Evolutionary conservation across 2,113 vertebrate genomes (phyloP).

Genomic region (Pedionomus torquatus): DNA sequence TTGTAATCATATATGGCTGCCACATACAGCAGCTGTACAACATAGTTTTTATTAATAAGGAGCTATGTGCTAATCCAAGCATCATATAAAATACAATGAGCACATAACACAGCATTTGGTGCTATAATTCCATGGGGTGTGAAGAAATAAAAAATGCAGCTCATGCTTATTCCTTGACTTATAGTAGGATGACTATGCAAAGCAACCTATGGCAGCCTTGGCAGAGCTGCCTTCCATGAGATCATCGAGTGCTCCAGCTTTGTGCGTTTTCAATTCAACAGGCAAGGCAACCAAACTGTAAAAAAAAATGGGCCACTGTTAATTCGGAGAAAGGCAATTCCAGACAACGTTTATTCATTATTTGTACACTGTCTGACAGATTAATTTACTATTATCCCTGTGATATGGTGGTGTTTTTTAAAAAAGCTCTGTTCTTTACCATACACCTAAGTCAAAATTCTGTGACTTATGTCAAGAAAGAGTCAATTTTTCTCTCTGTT

Average conservation of each 20-base stretch:
- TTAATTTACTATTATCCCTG: neutral
- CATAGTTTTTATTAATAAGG: neutral
- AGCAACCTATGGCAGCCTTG: neutral
- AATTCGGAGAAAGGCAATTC: neutral
- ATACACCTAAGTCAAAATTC: neutral
- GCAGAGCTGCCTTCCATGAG: neutral
- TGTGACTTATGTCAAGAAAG: neutral
- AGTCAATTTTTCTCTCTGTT: neutral
- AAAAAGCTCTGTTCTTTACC: neutral
- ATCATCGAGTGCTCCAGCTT: neutral
- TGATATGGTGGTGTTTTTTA: neutral
- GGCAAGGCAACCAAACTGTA: neutral
- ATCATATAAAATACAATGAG: neutral
- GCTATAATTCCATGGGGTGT: neutral
- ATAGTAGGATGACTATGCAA: neutral
- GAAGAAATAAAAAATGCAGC: neutral
- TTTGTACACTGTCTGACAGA: conserved; percentile 8
- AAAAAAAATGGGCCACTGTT: neutral
- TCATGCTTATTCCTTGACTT: neutral
- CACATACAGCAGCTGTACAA: conserved; percentile 9
- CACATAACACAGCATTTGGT: neutral
- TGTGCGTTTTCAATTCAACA: neutral
- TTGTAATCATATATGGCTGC: conserved; percentile 14
- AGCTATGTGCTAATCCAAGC: fast-evolving
- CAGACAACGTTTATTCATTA: neutral